Evolutionary conservation across 2,888 invertebrate genomes (phyloP).

Genomic region (Disparrhopalites patrizii): DNA sequence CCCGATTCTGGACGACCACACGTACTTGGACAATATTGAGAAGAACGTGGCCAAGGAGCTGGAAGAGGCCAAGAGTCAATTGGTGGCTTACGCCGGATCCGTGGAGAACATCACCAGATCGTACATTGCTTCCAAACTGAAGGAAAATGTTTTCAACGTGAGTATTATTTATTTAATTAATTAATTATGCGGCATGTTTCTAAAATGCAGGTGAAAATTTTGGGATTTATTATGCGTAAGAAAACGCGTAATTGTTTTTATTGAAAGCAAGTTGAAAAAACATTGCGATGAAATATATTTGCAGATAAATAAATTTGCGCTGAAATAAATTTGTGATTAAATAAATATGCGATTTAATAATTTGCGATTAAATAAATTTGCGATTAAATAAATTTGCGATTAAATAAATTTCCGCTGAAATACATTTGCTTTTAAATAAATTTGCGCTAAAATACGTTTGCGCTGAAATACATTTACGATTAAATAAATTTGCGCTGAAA

Average conservation of each 20-base stretch:
- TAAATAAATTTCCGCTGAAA: no score
- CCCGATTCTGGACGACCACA: constrained; percentile 26
- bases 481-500: no score
- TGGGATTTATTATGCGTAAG: neutral
- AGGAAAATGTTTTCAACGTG: constrained; percentile 30
- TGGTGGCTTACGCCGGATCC: constrained; percentile 10
- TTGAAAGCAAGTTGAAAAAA: no score
- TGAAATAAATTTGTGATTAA: no score
- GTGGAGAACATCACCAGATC: constrained; percentile 22
- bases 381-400: no score
- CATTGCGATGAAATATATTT: no score
- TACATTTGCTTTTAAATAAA: no score
- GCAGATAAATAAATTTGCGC: no score
- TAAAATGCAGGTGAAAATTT: neutral
- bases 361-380: no score
- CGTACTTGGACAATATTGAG: constrained; percentile 30
- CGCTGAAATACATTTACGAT: no score
- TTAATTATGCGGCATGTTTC: neutral
- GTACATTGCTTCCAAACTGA: constrained; percentile 29
- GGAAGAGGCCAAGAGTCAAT: constrained; percentile 15
- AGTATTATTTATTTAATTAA: neutral
- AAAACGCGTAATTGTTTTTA: neutral
- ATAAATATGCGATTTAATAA: no score
- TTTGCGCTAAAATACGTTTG: no score
- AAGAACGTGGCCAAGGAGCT: constrained; percentile 21